A percentile compares a stretch with the other conserved stretches of the same genome.
Evolutionary conservation across 64 coral and sea anemone species (phyloP).

Genomic region (Montipora foliosa): DNA sequence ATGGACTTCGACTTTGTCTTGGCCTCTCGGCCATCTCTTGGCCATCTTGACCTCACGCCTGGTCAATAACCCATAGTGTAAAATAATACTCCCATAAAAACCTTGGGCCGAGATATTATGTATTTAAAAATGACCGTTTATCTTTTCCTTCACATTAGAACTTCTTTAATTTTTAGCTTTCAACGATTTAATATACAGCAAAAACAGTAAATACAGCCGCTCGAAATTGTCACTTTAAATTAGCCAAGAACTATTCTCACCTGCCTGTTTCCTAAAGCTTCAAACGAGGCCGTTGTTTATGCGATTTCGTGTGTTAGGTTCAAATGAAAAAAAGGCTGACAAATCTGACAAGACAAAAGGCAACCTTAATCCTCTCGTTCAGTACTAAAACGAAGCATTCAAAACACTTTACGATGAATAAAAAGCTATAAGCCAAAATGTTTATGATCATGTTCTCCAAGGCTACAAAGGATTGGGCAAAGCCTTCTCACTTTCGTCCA

Average conservation of each 20-base stretch:
- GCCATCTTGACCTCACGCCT: too few species aligned
- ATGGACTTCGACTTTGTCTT: too few species aligned
- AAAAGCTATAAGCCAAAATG: neutral
- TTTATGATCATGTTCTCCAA: neutral
- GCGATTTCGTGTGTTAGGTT: neutral
- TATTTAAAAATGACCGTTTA: neutral
- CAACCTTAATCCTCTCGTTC: neutral
- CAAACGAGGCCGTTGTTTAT: neutral
- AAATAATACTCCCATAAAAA: too few species aligned
- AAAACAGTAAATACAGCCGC: slow-evolving; percentile 3
- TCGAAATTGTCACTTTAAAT: neutral
- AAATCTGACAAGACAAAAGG: neutral
- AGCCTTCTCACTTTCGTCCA: neutral
- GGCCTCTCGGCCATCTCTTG: too few species aligned
- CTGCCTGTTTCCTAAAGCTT: neutral
- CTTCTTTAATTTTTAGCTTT: neutral
- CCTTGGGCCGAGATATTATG: too few species aligned
- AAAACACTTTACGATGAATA: neutral
- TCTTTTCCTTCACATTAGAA: neutral
- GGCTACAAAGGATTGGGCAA: neutral
- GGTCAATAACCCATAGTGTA: too few species aligned
- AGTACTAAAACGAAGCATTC: neutral
- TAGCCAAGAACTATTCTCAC: neutral
- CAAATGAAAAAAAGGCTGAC: neutral
- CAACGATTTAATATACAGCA: neutral